Conservation (phyloP, 2,797 vertebrate genomes). For the Fratercula arctica region DNA sequence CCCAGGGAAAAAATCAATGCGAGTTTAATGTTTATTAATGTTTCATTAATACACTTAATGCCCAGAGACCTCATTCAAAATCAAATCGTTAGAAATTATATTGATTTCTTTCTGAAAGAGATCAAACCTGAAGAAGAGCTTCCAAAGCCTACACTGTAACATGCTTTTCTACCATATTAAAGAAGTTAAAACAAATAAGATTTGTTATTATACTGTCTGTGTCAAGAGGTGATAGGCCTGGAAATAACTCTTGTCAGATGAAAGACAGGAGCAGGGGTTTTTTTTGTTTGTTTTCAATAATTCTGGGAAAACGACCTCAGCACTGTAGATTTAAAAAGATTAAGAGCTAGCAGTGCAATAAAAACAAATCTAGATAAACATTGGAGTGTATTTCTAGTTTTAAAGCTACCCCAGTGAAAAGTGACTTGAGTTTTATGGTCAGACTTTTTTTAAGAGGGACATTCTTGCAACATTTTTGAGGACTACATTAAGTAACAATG, state of each 20-base stretch:
- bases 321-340: not conserved
- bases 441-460: not conserved
- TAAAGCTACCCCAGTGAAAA: not conserved
- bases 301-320: not conserved
- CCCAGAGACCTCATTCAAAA: not conserved
- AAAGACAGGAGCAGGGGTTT: not conserved
- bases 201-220: not conserved
- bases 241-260: not conserved
- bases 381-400: not conserved
- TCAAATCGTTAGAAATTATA: not conserved
- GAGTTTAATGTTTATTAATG: fast-evolving
- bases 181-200: not conserved
- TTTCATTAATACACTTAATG: not conserved
- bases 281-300: not conserved
- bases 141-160: not conserved
- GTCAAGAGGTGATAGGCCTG: not conserved
- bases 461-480: not conserved
- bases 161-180: not conserved
- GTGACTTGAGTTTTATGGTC: not conserved
- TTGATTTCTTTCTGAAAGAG: not conserved
- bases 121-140: not conserved
- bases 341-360: not conserved
- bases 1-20: not conserved
- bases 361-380: not conserved
- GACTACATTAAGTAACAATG: not conserved